Percentiles rank a stretch among this genome's conserved stretches.
Conservation (phyloP, 2,888 invertebrate species). For the Andrena fulva region DNA sequence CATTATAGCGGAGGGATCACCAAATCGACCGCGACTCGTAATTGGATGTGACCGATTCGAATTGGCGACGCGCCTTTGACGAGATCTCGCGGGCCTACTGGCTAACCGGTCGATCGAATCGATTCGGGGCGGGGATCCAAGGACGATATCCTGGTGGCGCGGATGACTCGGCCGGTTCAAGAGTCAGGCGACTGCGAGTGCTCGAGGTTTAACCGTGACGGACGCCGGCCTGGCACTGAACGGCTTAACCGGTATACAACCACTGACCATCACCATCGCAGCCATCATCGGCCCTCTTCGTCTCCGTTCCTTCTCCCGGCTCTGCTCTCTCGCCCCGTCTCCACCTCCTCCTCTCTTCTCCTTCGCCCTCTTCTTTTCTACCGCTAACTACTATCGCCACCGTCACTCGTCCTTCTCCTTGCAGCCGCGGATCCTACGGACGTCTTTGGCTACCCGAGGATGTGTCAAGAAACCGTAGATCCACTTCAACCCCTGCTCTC, state of each 20-base stretch:
- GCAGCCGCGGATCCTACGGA: slow-evolving; percentile 44
- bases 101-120: not conserved
- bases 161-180: slow-evolving; percentile 32
- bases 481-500: too few relatives aligned
- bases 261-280: slow-evolving; percentile 77
- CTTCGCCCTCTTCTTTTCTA: slow-evolving; percentile 61
- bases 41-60: slow-evolving; percentile 1
- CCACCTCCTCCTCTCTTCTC: slow-evolving; percentile 26
- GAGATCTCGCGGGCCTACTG: not conserved
- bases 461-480: slow-evolving; percentile 72
- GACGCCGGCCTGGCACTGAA: slow-evolving; percentile 78
- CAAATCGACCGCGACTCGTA: not conserved
- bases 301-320: slow-evolving; percentile 57
- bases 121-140: not conserved
- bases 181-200: slow-evolving; percentile 56
- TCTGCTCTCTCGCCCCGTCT: slow-evolving; percentile 37
- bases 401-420: slow-evolving; percentile 73
- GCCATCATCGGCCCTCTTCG: slow-evolving; percentile 70
- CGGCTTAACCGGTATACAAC: slow-evolving; percentile 78
- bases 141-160: slow-evolving; percentile 44
- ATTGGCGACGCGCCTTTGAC: not conserved
- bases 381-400: slow-evolving; percentile 65
- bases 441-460: slow-evolving; percentile 79
- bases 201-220: slow-evolving; percentile 77
- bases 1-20: not conserved